Conservation (phyloP, 2,113 vertebrate species). For the Dipodomys ordii region DNA sequence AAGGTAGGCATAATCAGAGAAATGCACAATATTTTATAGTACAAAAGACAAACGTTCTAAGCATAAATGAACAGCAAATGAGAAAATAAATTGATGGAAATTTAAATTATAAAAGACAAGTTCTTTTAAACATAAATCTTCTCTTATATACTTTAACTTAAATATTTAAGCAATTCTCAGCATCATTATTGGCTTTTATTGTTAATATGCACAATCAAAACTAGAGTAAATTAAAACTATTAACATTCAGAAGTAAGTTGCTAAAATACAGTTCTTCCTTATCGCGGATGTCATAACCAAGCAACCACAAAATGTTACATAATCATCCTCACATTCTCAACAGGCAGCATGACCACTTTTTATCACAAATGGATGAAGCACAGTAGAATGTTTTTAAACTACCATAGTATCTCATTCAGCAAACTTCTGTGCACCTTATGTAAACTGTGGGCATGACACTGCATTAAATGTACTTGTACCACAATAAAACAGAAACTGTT, state of each 20-base stretch:
- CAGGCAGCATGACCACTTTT: constrained; percentile 59
- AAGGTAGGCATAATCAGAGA: neutral
- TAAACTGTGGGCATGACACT: constrained; percentile 13
- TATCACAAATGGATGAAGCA: constrained; percentile 43
- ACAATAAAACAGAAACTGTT: constrained; percentile 21
- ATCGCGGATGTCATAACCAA: constrained; percentile 51
- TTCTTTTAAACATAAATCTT: neutral
- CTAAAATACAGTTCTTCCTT: constrained; percentile 47
- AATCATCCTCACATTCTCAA: constrained; percentile 71
- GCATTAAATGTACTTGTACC: neutral
- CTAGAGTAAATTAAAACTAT: constrained; percentile 27
- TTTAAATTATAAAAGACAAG: neutral
- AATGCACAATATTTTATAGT: neutral
- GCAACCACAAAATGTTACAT: constrained; percentile 54
- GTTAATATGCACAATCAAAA: constrained; percentile 41
- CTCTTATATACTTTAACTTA: constrained; percentile 24
- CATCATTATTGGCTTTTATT: neutral
- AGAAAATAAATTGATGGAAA: neutral
- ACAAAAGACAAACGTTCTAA: neutral
- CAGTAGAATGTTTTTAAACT: constrained; percentile 40
- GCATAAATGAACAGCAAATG: neutral
- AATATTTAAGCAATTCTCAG: constrained; percentile 27
- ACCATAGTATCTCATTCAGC: constrained; percentile 18
- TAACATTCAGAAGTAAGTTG: constrained; percentile 34
- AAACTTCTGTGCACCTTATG: neutral